Evolutionary conservation across 2,888 invertebrate species (phyloP), one percentile per base, ranked within the genome.

Genomic region (Lottia scabra): DNA sequence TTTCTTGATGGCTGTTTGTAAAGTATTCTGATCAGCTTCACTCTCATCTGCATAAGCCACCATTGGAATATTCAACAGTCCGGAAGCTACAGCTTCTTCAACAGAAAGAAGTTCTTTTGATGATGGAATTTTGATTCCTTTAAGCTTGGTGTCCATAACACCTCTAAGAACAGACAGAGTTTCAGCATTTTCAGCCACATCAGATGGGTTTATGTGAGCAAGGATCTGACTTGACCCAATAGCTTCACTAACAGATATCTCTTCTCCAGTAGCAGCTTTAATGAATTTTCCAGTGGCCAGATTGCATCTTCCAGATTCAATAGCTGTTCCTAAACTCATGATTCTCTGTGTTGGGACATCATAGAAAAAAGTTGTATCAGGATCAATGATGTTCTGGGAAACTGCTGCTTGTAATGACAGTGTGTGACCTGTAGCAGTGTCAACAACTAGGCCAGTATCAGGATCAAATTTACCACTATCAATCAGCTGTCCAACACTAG

Each of bases 181-280:
- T 68, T 81, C 82, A 64, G 81, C 82, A 45, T 79, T 83, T 63
- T 82, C 77, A 12, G 81, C 75, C 56, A 87, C 79, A 63, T 83
- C 76, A n/a, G 81, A 66, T 10, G 84, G 81, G 65, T 83, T 76
- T 30, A 84, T 81, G 71, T 81, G 72, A 26, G 80, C 70, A 46
- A 97, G 96, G 69, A 98, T 92, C 80, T 98, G 94, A 79, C 96
- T 93, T 90, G 94, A 93, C 80, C 94, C 93, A 80, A 98, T 95
- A 2, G 98, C 98, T 90, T 98, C 96, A 79, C 95, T 94, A 69
- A 98, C 94, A 26, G 96, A 96, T 85, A 98, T 91, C 78, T 95
- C 92, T 88, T 96, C 94, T 78, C 94, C 96, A 0, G 95, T 96
- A 84, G 93, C 93, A 27, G 96, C 77, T 66, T 84, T 83, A 46